Evolutionary conservation across 2,113 vertebrate species (phyloP).

Genomic region (Muntiacus reevesi): DNA sequence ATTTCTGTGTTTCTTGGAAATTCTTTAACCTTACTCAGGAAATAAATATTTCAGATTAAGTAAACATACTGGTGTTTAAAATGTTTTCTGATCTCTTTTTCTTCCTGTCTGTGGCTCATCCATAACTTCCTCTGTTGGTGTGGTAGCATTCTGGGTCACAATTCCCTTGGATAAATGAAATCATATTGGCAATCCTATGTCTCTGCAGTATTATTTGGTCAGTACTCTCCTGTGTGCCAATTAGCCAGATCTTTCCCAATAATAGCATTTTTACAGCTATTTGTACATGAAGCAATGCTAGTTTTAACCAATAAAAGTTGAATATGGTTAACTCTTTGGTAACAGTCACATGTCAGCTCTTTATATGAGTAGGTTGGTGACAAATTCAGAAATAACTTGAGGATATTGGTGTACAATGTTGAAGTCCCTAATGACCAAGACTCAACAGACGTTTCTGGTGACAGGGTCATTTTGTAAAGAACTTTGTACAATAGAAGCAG

Average conservation of each 20-base stretch:
- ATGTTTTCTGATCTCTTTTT: neutral
- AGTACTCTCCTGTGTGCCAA: neutral
- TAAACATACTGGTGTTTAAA: neutral
- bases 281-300: neutral
- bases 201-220: slow-evolving; percentile 26
- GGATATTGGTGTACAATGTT: neutral
- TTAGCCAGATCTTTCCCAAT: neutral
- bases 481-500: neutral
- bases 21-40: neutral
- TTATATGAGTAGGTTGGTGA: neutral
- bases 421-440: neutral
- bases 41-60: neutral
- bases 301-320: neutral
- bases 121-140: neutral
- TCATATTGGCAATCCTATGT: neutral
- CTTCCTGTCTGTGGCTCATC: neutral
- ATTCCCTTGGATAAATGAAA: neutral
- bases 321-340: neutral
- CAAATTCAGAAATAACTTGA: neutral
- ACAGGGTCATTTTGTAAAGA: neutral
- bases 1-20: neutral
- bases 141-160: neutral
- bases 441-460: neutral
- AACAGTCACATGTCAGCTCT: neutral
- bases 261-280: neutral